A percentile compares a stretch with the other conserved stretches of the same genome.
Conservation (phyloP, 2,797 vertebrate genomes). For the Paguma larvata region DNA sequence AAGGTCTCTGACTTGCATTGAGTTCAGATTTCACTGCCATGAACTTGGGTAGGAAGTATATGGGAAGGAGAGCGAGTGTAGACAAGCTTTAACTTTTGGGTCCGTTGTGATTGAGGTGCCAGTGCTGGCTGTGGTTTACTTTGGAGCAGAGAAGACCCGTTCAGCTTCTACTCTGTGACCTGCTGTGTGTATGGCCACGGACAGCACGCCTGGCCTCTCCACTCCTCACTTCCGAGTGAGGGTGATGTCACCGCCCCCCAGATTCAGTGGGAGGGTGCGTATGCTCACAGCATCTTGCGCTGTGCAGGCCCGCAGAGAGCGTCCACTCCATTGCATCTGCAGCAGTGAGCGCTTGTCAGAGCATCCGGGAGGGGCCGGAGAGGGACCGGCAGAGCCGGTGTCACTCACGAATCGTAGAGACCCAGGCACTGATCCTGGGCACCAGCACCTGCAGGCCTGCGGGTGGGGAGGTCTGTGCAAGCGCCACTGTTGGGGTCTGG, state of each 20-base stretch:
- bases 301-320: not conserved
- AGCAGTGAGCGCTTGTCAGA: not conserved
- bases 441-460: not conserved
- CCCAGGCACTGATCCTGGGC: not conserved
- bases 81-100: not conserved
- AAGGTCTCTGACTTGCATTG: not conserved
- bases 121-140: not conserved
- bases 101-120: not conserved
- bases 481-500: not conserved
- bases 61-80: not conserved
- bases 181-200: not conserved
- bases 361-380: too few relatives aligned
- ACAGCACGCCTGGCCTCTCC: not conserved
- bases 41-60: not conserved
- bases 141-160: too few relatives aligned
- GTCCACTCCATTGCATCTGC: not conserved
- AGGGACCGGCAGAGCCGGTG: not conserved
- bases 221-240: too few relatives aligned
- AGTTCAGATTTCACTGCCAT: not conserved
- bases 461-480: too few relatives aligned
- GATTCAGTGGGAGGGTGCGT: not conserved
- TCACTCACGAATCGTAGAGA: not conserved
- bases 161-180: not conserved
- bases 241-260: not conserved
- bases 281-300: not conserved